These are phyloP conservation scores for Villa cingulata DNA, from an alignment of 2,888 invertebrate genomes.

Conservation along the genomic window DNA sequence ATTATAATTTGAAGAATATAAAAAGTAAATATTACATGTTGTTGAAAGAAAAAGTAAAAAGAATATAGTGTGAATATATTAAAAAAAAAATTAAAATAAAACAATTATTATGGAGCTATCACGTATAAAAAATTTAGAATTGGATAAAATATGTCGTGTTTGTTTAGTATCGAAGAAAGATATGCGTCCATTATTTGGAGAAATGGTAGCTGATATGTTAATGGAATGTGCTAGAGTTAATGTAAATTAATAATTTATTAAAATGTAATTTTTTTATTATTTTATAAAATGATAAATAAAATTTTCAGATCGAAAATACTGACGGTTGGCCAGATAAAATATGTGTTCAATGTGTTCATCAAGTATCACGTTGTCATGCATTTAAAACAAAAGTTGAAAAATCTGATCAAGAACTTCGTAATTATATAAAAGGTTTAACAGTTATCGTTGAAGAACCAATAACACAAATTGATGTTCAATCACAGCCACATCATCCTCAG, in stretches of 20 bases:
- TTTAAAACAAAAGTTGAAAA: constrained; percentile 47
- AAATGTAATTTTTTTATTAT: not conserved
- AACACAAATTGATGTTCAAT: constrained; percentile 15
- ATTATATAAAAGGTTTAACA: constrained; percentile 35
- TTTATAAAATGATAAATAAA: not conserved
- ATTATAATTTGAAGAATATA: too few relatives aligned
- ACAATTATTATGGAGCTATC: constrained; percentile 2
- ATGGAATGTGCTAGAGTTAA: constrained; percentile 49
- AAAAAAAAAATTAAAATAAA: too few relatives aligned
- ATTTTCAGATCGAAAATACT: constrained; percentile 39
- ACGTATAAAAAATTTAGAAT: constrained; percentile 32
- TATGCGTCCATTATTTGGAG: constrained; percentile 50
- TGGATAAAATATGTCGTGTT: constrained; percentile 50
- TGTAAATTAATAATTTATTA: constrained; percentile 27
- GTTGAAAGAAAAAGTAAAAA: too few relatives aligned
- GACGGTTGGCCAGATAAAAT: constrained; percentile 48
- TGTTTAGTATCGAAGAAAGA: constrained; percentile 50
- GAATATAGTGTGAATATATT: too few relatives aligned
- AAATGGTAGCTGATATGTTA: constrained; percentile 50
- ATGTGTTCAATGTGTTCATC: constrained; percentile 50
- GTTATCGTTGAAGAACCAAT: constrained; percentile 28
- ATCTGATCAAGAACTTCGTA: constrained; percentile 43
- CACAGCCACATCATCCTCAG: constrained; percentile 8
- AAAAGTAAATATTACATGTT: too few relatives aligned
- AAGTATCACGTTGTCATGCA: constrained; percentile 49